Percentiles rank a stretch among this genome's conserved stretches.
Conservation (phyloP, 2,113 vertebrate genomes). For the Lanius collurio region DNA sequence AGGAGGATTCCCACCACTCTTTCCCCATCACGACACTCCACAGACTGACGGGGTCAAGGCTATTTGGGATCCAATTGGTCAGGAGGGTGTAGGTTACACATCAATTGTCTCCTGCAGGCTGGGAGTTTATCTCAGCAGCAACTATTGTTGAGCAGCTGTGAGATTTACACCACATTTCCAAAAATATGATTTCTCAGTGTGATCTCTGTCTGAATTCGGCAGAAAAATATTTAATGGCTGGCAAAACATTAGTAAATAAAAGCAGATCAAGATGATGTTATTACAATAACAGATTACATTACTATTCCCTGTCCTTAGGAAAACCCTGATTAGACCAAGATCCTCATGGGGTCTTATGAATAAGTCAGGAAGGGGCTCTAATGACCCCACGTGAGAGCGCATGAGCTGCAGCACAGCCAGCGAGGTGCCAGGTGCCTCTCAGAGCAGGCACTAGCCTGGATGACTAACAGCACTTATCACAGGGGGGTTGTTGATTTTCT, state of each 20-base stretch:
- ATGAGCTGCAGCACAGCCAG: background rate
- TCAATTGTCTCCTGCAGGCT: background rate
- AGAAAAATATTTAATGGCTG: constrained; percentile 27
- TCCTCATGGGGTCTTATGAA: constrained; percentile 26
- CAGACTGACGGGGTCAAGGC: background rate
- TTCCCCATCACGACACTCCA: background rate
- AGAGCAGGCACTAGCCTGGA: background rate
- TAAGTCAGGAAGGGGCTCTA: constrained; percentile 52
- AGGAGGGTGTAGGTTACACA: background rate
- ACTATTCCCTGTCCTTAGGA: constrained; percentile 29
- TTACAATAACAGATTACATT: constrained; percentile 56
- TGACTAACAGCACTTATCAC: background rate
- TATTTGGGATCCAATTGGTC: background rate
- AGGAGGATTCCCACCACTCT: background rate
- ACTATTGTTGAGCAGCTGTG: background rate
- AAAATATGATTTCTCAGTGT: background rate
- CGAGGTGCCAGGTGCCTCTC: background rate
- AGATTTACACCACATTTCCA: background rate
- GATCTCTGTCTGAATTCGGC: background rate
- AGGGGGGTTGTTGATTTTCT: background rate
- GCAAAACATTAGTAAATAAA: constrained; percentile 63
- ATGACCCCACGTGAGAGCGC: background rate
- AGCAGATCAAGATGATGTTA: constrained; percentile 48
- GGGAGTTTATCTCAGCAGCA: background rate
- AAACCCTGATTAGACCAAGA: constrained; percentile 43